phyloP scores from a whole-genome alignment of 2,888 invertebrate species.

The Phanerotoma sp. region DNA sequence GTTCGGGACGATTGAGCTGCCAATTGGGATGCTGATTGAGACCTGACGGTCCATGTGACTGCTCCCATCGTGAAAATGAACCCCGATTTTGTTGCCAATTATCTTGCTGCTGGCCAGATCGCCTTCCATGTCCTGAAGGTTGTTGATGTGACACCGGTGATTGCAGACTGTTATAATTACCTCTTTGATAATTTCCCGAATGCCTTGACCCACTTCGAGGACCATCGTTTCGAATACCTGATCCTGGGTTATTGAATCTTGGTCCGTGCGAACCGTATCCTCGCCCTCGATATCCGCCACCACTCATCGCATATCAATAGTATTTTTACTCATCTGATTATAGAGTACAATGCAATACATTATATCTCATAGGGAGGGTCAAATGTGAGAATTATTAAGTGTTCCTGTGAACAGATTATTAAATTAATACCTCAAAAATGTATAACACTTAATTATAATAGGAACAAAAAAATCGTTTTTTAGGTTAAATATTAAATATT shows the following conservation, averaged over 20 bases:
- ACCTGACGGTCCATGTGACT: neutral
- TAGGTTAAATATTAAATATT: no score
- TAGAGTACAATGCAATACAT: neutral
- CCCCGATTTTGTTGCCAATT: neutral
- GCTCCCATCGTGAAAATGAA: neutral
- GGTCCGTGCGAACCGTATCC: conserved; percentile 43
- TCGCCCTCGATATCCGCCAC: conserved; percentile 46
- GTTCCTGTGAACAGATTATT: neutral
- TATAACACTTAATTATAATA: no score
- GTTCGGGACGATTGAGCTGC: neutral
- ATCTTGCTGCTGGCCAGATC: neutral
- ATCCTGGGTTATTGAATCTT: conserved; percentile 12
- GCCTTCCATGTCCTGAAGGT: no score
- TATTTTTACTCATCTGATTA: conserved; percentile 1
- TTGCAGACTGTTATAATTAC: neutral
- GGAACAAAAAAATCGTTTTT: no score
- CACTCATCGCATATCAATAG: conserved; percentile 42
- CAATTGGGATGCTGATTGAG: no score
- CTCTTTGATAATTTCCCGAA: neutral
- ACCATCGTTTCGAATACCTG: neutral
- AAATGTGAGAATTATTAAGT: neutral
- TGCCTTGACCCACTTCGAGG: neutral
- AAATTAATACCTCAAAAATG: no score
- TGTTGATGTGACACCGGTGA: neutral
- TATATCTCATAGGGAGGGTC: neutral